phyloP scores from a whole-genome alignment of 2,888 invertebrate genomes.

The Operophtera brumata region DNA sequence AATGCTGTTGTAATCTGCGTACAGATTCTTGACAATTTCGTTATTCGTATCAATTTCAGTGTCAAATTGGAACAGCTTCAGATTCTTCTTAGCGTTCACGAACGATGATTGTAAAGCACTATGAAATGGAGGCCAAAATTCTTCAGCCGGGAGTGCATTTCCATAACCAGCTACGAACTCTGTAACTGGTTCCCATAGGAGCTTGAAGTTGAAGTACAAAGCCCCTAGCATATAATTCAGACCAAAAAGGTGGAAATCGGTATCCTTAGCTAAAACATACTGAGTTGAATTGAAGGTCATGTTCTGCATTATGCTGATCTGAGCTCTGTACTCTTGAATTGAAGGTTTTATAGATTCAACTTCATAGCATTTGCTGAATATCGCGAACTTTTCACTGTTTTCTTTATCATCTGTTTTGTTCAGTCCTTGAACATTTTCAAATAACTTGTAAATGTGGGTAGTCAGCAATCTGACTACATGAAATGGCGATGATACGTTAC shows the following conservation, averaged over 20 bases:
- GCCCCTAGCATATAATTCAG: conserved; percentile 90
- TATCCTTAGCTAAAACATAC: conserved; percentile 78
- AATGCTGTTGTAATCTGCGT: conserved; percentile 64
- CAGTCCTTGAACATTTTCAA: conserved; percentile 79
- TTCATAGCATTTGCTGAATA: conserved; percentile 85
- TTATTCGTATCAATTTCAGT: conserved; percentile 57
- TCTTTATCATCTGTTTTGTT: conserved; percentile 54
- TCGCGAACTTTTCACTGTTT: conserved; percentile 71
- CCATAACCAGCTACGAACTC: conserved; percentile 89
- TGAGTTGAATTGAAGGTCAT: conserved; percentile 83
- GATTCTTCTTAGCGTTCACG: conserved; percentile 64
- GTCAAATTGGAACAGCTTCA: conserved; percentile 58
- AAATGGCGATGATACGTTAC: conserved; percentile 85
- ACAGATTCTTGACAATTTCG: conserved; percentile 57
- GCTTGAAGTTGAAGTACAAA: conserved; percentile 91
- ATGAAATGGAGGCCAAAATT: conserved; percentile 88
- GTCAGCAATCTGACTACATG: conserved; percentile 85
- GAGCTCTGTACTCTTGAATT: conserved; percentile 90
- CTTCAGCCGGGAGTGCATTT: conserved; percentile 76
- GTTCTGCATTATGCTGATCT: conserved; percentile 86
- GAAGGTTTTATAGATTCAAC: conserved; percentile 86
- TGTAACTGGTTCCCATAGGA: conserved; percentile 92
- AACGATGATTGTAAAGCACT: conserved; percentile 79
- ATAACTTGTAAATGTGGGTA: conserved; percentile 86
- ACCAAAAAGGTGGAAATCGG: conserved; percentile 83